Conservation (phyloP, 2,113 vertebrate species). For the Carlito syrichta region DNA sequence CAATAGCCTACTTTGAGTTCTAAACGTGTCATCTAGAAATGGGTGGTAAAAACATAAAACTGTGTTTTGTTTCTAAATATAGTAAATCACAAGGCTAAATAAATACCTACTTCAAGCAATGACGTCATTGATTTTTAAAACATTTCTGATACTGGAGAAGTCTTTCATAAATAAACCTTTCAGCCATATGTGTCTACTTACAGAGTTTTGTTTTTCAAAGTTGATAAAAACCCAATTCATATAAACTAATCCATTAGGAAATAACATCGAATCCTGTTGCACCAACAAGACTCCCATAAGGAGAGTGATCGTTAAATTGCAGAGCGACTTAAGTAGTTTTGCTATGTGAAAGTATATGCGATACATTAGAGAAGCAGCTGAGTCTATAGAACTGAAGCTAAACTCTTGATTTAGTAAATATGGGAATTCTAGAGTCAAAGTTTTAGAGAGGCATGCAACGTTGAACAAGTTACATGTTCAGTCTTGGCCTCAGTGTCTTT, state of each 20-base stretch:
- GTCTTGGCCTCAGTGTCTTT: neutral
- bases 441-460: neutral
- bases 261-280: neutral
- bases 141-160: neutral
- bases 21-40: constrained; percentile 58
- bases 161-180: neutral
- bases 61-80: constrained; percentile 75
- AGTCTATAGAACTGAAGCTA: neutral
- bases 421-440: neutral
- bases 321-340: neutral
- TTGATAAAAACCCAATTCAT: neutral
- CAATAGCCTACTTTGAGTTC: neutral
- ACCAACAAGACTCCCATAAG: neutral
- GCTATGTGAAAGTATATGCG: neutral
- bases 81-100: constrained; percentile 69
- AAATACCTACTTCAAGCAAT: neutral
- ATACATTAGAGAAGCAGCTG: neutral
- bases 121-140: neutral
- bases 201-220: neutral
- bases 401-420: neutral
- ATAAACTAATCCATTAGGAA: neutral
- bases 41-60: constrained; percentile 46
- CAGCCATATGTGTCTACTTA: neutral
- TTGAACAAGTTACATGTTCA: neutral
- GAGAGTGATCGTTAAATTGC: neutral